Evolutionary conservation across 2,113 vertebrate species (phyloP).

Genomic region (Cathartes aura): DNA sequence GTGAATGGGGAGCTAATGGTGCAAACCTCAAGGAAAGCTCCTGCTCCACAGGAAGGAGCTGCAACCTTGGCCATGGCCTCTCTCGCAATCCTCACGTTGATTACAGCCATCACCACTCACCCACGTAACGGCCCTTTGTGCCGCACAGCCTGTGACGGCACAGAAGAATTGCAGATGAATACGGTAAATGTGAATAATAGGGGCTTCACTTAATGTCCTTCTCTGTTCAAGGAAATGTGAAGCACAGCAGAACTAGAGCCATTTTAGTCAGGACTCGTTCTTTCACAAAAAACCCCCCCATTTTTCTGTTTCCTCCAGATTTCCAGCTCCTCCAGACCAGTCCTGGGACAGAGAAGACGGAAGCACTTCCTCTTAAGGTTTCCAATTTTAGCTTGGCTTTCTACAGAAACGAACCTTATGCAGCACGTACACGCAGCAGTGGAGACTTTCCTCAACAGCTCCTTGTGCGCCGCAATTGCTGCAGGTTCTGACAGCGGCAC

Average conservation of each 20-base stretch:
- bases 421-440: background rate
- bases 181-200: background rate
- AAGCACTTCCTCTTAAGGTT: background rate
- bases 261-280: background rate
- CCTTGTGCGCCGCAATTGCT: background rate
- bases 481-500: background rate
- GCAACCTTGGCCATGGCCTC: background rate
- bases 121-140: rapidly evolving
- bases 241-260: background rate
- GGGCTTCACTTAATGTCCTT: background rate
- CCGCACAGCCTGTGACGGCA: background rate
- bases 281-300: background rate
- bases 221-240: background rate
- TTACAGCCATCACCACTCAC: background rate
- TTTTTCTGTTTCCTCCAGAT: background rate
- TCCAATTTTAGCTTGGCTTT: background rate
- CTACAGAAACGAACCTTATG: background rate
- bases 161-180: background rate
- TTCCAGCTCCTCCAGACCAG: background rate
- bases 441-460: background rate
- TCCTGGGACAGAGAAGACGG: background rate
- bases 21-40: background rate
- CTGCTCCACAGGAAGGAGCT: background rate
- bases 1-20: background rate
- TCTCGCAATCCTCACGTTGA: background rate